phyloP scores from a whole-genome alignment of 2,113 vertebrate genomes.

The Shinisaurus crocodilurus region DNA sequence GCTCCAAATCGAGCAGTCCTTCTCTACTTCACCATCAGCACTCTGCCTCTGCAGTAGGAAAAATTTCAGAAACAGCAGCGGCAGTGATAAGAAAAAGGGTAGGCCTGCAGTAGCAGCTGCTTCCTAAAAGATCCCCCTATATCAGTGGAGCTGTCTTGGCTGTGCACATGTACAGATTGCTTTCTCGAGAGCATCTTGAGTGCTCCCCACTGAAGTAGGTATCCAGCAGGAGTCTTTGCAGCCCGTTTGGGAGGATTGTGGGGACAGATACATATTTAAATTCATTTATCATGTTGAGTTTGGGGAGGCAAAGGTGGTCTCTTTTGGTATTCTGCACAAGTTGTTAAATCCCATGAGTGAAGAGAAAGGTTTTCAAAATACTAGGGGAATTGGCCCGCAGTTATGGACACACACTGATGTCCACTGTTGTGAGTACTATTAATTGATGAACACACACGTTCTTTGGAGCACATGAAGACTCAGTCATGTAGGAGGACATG shows the following conservation, averaged over 20 bases:
- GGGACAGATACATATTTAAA: too few relatives aligned
- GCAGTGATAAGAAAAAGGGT: not conserved
- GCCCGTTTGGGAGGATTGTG: too few relatives aligned
- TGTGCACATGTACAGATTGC: not conserved
- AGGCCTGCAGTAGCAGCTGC: not conserved
- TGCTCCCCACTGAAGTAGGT: not conserved
- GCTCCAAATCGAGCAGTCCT: not conserved
- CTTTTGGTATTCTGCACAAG: not conserved
- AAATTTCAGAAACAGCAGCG: not conserved
- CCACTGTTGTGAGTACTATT: not conserved
- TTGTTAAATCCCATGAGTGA: not conserved
- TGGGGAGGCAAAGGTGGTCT: too few relatives aligned
- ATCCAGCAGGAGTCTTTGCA: not conserved
- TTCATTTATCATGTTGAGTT: too few relatives aligned
- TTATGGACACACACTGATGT: not conserved
- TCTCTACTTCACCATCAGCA: not conserved
- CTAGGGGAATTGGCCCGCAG: not conserved
- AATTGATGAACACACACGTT: not conserved
- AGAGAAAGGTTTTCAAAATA: not conserved
- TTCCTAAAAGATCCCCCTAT: too few relatives aligned
- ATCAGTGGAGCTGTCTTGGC: not conserved
- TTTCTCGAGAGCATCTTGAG: not conserved
- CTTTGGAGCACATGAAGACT: not conserved
- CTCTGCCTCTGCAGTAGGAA: not conserved
- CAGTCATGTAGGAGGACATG: not conserved